Conservation (phyloP, 2,888 invertebrate genomes). For the Drosophila meridiana region DNA sequence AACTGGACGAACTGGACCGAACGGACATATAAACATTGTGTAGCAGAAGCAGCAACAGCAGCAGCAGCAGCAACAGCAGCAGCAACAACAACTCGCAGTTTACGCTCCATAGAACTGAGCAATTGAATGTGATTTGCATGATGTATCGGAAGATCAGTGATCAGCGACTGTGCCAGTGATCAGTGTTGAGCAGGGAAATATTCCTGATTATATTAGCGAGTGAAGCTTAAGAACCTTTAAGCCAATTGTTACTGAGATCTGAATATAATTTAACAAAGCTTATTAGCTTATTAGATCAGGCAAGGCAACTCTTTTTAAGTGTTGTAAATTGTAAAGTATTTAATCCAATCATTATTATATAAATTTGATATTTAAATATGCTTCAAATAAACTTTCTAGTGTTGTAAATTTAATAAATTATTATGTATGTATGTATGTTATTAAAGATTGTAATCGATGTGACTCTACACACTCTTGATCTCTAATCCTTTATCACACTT, state of each 20-base stretch:
- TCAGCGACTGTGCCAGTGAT: neutral
- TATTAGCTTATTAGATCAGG: neutral
- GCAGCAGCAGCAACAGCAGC: conserved; percentile 10
- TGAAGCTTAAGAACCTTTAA: neutral
- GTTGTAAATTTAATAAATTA: no score
- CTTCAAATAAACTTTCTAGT: no score
- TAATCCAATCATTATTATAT: neutral
- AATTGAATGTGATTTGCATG: conserved; percentile 20
- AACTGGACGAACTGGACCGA: conserved; percentile 45
- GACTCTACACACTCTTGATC: neutral
- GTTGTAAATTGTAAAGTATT: neutral
- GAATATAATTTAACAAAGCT: neutral
- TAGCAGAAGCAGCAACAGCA: conserved; percentile 8
- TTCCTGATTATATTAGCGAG: neutral
- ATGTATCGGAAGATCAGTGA: neutral
- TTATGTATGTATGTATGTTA: no score
- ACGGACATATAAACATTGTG: conserved; percentile 26
- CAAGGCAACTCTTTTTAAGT: neutral
- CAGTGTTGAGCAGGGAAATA: neutral
- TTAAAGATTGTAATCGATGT: no score
- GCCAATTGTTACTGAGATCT: no score
- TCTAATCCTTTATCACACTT: neutral
- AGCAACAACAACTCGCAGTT: conserved; percentile 1
- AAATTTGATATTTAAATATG: neutral
- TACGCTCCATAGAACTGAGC: conserved; percentile 36